Evolutionary conservation across 2,113 vertebrate genomes (phyloP).

Genomic region (Scatophagus argus): DNA sequence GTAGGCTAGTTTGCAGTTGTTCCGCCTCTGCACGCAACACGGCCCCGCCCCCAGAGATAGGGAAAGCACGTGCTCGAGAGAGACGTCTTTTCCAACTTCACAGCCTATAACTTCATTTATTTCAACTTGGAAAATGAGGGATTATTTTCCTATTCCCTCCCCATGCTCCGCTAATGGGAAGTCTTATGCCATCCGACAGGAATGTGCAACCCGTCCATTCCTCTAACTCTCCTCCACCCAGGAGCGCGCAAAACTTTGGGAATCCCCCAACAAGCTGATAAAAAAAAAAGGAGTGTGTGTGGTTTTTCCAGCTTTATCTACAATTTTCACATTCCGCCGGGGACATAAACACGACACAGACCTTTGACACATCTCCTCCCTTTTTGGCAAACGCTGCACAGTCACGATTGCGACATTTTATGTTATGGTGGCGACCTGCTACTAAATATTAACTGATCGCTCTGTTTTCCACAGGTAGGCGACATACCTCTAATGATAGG

Average conservation of each 20-base stretch:
- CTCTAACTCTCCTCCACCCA: constrained; percentile 62
- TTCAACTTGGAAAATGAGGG: constrained; percentile 71
- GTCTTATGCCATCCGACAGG: constrained; percentile 81
- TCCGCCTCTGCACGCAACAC: not conserved
- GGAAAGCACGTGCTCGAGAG: constrained; percentile 34
- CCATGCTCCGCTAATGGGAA: constrained; percentile 76
- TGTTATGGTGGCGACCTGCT: no score
- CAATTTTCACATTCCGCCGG: not conserved
- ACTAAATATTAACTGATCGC: no score
- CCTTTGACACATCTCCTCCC: not conserved
- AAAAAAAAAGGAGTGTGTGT: not conserved
- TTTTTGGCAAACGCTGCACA: not conserved
- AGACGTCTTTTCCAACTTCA: constrained; percentile 49
- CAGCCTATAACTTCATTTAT: constrained; percentile 40
- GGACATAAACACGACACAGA: not conserved
- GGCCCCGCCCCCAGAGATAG: not conserved
- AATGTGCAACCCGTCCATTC: constrained; percentile 77
- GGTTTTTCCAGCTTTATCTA: not conserved
- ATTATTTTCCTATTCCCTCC: constrained; percentile 76
- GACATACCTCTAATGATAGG: no score
- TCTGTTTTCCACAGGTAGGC: no score
- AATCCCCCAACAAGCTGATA: constrained; percentile 59
- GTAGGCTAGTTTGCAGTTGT: no score
- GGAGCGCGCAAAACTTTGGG: constrained; percentile 58
- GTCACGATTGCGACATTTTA: not conserved